Evolutionary conservation across 2,113 vertebrate genomes (phyloP).

Genomic region (Penelope pileata): DNA sequence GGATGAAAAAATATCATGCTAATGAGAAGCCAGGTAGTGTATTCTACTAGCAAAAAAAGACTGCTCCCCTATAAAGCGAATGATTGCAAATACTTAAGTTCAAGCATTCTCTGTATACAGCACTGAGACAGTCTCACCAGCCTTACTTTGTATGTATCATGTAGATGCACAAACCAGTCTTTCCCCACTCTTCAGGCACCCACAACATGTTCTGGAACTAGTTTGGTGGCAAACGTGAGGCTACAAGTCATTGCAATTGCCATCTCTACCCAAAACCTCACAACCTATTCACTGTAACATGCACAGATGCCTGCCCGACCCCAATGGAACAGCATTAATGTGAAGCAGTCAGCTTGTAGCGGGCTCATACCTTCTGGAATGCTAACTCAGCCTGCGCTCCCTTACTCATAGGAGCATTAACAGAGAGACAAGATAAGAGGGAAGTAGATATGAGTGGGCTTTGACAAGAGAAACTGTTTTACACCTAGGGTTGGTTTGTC

Average conservation of each 20-base stretch:
- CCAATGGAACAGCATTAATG: no score
- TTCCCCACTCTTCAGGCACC: neutral
- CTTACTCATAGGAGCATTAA: accelerated
- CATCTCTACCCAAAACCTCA: neutral
- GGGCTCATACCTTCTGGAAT: neutral
- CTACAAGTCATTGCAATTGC: neutral
- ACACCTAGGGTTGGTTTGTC: neutral
- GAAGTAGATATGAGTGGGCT: neutral
- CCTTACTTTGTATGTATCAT: neutral
- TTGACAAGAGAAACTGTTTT: neutral
- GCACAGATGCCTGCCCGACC: neutral
- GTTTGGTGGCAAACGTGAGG: accelerated
- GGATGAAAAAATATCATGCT: neutral
- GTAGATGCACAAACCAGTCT: accelerated
- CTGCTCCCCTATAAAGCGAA: accelerated
- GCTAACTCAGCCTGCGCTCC: neutral
- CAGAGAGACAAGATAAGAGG: accelerated
- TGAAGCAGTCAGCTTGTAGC: neutral
- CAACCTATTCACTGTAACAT: neutral
- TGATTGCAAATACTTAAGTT: neutral
- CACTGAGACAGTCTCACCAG: neutral
- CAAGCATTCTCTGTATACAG: neutral
- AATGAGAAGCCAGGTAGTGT: neutral
- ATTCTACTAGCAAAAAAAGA: neutral
- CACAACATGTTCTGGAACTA: neutral